phyloP scores from a whole-genome alignment of 2,888 invertebrate genomes.

The Xestia c-nigrum region DNA sequence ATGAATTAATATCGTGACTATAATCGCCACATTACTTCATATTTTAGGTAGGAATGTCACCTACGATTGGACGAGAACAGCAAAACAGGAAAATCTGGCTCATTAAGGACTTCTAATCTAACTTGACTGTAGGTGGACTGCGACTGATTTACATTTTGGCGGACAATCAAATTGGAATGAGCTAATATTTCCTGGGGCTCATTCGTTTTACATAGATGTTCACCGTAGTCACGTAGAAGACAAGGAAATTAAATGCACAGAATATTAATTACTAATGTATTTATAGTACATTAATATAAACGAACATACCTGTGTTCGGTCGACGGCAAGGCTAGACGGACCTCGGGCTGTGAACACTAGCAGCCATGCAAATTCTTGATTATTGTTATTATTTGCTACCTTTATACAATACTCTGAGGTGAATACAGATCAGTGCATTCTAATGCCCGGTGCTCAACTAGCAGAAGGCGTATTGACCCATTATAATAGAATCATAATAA shows the following conservation, averaged over 20 bases:
- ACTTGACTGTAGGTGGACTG: conserved; percentile 26
- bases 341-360: conserved; percentile 29
- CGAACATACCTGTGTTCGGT: conserved; percentile 58
- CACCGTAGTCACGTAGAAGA: conserved; percentile 45
- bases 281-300: conserved; percentile 53
- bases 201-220: conserved; percentile 33
- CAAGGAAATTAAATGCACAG: conserved; percentile 64
- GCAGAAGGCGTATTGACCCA: neutral
- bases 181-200: conserved; percentile 42
- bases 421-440: conserved; percentile 15
- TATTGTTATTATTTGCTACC: conserved; percentile 38
- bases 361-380: conserved; percentile 64
- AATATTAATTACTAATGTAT: conserved; percentile 65
- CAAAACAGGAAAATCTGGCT: conserved; percentile 43
- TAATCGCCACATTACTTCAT: neutral
- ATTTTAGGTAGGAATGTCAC: conserved; percentile 21
- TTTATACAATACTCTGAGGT: conserved; percentile 17
- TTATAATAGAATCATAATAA: neutral
- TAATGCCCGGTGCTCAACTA: neutral
- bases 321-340: conserved; percentile 56
- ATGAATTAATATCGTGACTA: neutral
- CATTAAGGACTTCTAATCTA: conserved; percentile 35
- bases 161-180: conserved; percentile 47
- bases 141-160: conserved; percentile 54
- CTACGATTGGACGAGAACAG: conserved; percentile 8